Percentiles rank a stretch among this genome's conserved stretches.
These are phyloP conservation scores for Istiophorus platypterus DNA, from an alignment of 2,113 vertebrate genomes.

Conservation along the genomic window DNA sequence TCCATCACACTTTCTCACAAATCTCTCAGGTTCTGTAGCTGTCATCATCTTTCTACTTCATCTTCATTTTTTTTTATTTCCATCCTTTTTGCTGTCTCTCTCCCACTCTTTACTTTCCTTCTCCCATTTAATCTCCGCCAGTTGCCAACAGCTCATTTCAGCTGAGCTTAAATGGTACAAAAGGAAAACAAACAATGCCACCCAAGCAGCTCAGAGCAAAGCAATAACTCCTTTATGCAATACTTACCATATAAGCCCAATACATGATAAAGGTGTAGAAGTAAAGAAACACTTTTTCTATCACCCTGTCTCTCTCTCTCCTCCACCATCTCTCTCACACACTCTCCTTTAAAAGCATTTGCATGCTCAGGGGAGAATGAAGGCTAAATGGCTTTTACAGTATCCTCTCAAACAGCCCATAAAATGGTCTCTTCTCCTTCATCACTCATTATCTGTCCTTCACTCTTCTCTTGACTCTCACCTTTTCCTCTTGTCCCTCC, in stretches of 20 bases:
- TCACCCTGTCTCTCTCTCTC: background rate
- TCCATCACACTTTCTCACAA: slow-evolving; percentile 18
- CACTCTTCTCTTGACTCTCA: background rate
- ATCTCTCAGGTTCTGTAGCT: slow-evolving; percentile 32
- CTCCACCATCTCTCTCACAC: slow-evolving; percentile 2
- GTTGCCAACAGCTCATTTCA: slow-evolving; percentile 24
- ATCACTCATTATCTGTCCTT: slow-evolving; percentile 55
- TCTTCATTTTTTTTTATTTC: background rate
- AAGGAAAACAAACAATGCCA: slow-evolving; percentile 23
- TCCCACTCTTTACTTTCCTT: background rate
- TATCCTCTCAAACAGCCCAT: slow-evolving; percentile 51
- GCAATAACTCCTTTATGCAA: slow-evolving; percentile 11
- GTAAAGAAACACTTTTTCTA: slow-evolving; percentile 15
- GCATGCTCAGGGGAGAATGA: slow-evolving; percentile 59
- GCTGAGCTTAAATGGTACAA: background rate
- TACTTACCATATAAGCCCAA: slow-evolving; percentile 21
- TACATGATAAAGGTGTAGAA: slow-evolving; percentile 22
- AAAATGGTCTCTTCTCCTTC: slow-evolving; percentile 50
- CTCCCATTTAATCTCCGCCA: slow-evolving; percentile 18
- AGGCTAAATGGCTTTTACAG: slow-evolving; percentile 63
- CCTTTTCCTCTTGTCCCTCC: background rate
- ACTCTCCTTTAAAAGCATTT: slow-evolving; percentile 67
- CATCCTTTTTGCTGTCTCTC: background rate
- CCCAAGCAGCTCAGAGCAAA: slow-evolving; percentile 1
- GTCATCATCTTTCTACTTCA: slow-evolving; percentile 22